phyloP scores from a whole-genome alignment of 2,113 vertebrate species.

The Pleuronectes platessa region DNA sequence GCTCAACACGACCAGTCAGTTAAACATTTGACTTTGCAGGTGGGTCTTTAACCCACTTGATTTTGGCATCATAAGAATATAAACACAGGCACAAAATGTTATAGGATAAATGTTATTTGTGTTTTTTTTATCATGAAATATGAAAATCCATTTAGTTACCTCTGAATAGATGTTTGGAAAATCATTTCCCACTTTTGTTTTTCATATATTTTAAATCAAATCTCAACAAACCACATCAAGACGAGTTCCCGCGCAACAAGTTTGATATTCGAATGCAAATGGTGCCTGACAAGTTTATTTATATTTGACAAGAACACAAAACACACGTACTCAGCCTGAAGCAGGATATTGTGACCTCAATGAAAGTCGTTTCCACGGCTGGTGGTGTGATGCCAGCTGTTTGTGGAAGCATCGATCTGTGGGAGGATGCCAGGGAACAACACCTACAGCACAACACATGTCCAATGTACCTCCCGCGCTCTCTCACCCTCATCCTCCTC shows the following conservation, averaged over 20 bases:
- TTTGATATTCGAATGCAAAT: neutral
- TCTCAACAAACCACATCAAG: neutral
- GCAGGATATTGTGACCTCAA: slow-evolving; percentile 14
- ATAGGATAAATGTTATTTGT: neutral
- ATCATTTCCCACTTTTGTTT: too few species aligned
- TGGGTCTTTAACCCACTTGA: too few species aligned
- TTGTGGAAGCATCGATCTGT: slow-evolving; percentile 38
- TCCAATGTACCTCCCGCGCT: slow-evolving; percentile 29
- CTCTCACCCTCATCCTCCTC: slow-evolving; percentile 2
- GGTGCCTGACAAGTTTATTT: neutral
- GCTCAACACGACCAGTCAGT: too few species aligned
- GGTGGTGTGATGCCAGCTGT: slow-evolving; percentile 29
- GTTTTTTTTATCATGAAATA: neutral
- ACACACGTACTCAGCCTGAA: neutral
- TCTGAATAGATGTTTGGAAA: too few species aligned
- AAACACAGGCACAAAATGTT: too few species aligned
- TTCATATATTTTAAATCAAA: neutral
- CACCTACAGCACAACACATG: slow-evolving; percentile 39
- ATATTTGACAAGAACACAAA: neutral
- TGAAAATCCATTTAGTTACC: too few species aligned
- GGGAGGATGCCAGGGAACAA: slow-evolving; percentile 33
- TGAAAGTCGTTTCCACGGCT: slow-evolving; percentile 4
- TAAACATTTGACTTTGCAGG: too few species aligned
- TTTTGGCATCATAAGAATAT: too few species aligned
- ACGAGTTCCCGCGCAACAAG: neutral